phyloP scores from a whole-genome alignment of 2,113 vertebrate genomes.

The Lichenostomus cassidix region DNA sequence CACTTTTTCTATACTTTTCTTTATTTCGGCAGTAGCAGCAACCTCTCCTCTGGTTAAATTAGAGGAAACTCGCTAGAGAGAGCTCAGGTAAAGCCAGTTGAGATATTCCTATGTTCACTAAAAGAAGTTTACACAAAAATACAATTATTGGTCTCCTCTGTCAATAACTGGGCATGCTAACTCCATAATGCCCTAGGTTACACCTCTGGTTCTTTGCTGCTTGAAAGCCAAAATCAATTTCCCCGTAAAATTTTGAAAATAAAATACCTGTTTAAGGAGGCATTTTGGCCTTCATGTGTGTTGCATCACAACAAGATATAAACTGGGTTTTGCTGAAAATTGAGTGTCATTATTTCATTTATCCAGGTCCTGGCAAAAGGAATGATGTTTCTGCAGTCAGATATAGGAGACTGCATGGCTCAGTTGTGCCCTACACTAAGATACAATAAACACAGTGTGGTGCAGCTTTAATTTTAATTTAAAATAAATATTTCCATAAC shows the following conservation, averaged over 20 bases:
- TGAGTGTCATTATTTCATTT: not conserved
- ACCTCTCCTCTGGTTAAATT: not conserved
- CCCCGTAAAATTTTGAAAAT: not conserved
- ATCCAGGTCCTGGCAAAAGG: not conserved
- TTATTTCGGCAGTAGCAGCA: not conserved
- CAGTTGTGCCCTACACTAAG: not conserved
- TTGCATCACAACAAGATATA: not conserved
- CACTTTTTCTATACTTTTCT: not conserved
- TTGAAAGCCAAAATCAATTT: conserved; percentile 20
- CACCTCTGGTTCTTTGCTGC: not conserved
- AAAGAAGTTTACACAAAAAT: not conserved
- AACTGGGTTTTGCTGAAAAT: not conserved
- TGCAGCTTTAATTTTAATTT: conserved; percentile 54
- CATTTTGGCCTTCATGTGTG: not conserved
- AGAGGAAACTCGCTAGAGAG: not conserved
- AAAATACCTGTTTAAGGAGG: not conserved
- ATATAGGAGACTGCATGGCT: not conserved
- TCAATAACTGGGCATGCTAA: not conserved
- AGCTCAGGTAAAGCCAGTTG: not conserved
- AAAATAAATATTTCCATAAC: conserved; percentile 65
- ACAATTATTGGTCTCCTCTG: not conserved
- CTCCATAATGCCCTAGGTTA: not conserved
- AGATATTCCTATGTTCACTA: not conserved
- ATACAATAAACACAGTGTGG: not conserved
- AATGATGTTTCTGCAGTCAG: not conserved